A percentile compares a stretch with the other conserved stretches of the same genome.
Conservation (phyloP, 2,888 invertebrate genomes). For the Eristalis tenax region DNA sequence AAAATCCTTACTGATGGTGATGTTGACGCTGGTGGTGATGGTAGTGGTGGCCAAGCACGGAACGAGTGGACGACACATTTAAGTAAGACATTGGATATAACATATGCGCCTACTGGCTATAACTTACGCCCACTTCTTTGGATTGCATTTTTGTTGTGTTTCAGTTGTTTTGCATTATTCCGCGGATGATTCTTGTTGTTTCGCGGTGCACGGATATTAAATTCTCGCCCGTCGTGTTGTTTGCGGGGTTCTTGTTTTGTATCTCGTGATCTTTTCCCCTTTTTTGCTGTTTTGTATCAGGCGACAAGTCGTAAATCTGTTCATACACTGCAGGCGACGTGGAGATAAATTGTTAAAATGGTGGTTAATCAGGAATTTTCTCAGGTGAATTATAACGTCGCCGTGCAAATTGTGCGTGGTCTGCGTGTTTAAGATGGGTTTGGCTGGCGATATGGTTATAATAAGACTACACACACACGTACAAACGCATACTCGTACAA, state of each 20-base stretch:
- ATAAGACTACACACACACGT: conserved; percentile 1
- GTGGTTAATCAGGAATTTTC: conserved; percentile 69
- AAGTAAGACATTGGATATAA: conserved; percentile 71
- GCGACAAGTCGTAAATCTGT: conserved; percentile 71
- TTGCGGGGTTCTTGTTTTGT: conserved; percentile 33
- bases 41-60: conserved; percentile 17
- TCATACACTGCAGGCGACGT: conserved; percentile 68
- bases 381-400: conserved; percentile 69
- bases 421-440: conserved; percentile 66
- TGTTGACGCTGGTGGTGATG: not conserved
- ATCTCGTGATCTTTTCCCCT: conserved; percentile 13
- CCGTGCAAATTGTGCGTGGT: conserved; percentile 67
- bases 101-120: conserved; percentile 68
- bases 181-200: conserved; percentile 38
- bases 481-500: not conserved
- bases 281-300: conserved; percentile 64
- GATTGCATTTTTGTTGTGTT: conserved; percentile 44
- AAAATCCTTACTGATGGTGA: conserved; percentile 36
- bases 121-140: conserved; percentile 68
- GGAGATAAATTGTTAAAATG: conserved; percentile 70
- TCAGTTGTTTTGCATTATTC: conserved; percentile 10
- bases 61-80: conserved; percentile 57
- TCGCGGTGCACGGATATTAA: conserved; percentile 53
- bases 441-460: conserved; percentile 26
- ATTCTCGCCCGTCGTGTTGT: conserved; percentile 48